phyloP scores from a whole-genome alignment of 2,888 invertebrate genomes.

The Drosophila cyrtoloma region DNA sequence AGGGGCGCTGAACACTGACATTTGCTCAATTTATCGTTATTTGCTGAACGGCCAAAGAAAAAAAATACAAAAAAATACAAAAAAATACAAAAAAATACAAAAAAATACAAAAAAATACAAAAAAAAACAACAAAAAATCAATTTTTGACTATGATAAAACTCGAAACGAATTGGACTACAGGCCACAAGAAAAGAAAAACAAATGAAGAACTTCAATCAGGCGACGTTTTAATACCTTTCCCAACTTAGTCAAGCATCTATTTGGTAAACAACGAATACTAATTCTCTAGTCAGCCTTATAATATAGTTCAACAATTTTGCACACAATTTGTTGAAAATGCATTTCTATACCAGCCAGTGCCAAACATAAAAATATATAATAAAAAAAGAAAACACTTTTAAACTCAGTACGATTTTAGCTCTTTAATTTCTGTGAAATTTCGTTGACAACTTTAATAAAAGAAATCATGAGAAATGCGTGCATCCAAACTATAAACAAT shows the following conservation, averaged over 20 bases:
- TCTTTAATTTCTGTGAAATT: neutral
- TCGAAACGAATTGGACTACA: slow-evolving; percentile 43
- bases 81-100: slow-evolving; percentile 61
- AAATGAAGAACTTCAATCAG: neutral
- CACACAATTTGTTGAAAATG: neutral
- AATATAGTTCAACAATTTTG: neutral
- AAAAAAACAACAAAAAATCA: slow-evolving; percentile 68
- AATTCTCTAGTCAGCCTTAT: neutral
- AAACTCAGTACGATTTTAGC: neutral
- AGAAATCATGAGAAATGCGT: neutral
- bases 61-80: neutral
- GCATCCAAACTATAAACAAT: neutral
- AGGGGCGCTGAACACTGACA: slow-evolving; percentile 61
- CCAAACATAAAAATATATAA: neutral
- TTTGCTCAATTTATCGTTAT: slow-evolving; percentile 81
- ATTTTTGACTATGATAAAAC: slow-evolving; percentile 76
- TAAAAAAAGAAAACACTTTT: neutral
- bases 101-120: neutral
- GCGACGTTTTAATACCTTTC: slow-evolving; percentile 18
- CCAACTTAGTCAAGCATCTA: neutral
- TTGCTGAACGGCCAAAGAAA: slow-evolving; percentile 48
- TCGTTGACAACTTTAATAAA: neutral
- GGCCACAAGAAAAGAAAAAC: slow-evolving; percentile 10
- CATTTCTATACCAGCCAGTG: neutral
- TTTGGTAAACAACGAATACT: neutral